These are phyloP conservation scores for Amphipyra berbera DNA, from an alignment of 2,888 invertebrate species.

Conservation along the genomic window DNA sequence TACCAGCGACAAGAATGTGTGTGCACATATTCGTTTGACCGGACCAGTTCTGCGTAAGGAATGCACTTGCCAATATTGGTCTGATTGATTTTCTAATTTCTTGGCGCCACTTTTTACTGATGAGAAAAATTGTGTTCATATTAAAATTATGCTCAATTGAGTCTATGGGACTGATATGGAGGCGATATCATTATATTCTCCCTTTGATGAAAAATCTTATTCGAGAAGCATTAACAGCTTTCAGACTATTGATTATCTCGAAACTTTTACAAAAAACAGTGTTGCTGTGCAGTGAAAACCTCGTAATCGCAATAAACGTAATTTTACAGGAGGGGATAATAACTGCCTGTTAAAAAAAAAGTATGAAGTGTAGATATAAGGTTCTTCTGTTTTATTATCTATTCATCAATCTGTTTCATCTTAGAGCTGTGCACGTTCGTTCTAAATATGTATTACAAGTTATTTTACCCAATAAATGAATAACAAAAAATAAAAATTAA, in stretches of 20 bases:
- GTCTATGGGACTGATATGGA: conserved; percentile 7
- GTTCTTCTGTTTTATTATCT: too few species aligned
- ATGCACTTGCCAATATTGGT: conserved; percentile 23
- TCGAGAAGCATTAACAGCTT: neutral
- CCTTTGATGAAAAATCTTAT: neutral
- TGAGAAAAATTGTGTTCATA: conserved; percentile 14
- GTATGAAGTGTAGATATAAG: too few species aligned
- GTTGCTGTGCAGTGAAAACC: too few species aligned
- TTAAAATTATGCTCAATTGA: conserved; percentile 2
- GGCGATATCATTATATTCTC: neutral
- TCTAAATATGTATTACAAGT: too few species aligned
- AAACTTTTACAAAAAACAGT: too few species aligned
- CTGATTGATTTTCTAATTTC: conserved; percentile 47
- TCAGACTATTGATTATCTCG: neutral
- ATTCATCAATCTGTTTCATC: too few species aligned
- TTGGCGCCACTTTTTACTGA: conserved; percentile 35
- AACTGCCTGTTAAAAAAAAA: too few species aligned
- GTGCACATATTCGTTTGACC: conserved; percentile 34
- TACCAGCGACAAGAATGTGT: conserved; percentile 41
- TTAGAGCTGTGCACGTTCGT: too few species aligned
- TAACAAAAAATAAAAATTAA: too few species aligned
- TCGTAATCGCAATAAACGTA: too few species aligned
- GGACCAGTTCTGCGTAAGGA: conserved; percentile 40
- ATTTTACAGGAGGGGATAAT: too few species aligned
- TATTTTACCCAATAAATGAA: too few species aligned